Percentiles rank a stretch among this genome's conserved stretches.
phyloP scores from a whole-genome alignment of 2,113 vertebrate species.

The Todiramphus saurophagus region DNA sequence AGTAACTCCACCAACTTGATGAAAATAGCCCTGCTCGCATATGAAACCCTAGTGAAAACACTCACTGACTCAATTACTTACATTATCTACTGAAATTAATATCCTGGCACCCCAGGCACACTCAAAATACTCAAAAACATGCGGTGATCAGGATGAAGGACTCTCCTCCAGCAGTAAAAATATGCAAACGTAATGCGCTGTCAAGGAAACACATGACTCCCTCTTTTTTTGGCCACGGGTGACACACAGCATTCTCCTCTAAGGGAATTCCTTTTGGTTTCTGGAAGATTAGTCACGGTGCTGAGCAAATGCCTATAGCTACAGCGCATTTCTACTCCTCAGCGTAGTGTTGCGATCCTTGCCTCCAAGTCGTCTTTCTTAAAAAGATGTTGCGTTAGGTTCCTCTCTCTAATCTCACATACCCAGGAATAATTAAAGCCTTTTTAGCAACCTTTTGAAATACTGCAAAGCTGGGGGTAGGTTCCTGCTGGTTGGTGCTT shows the following conservation, averaged over 20 bases:
- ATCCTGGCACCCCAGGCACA: not conserved
- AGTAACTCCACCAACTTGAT: not conserved
- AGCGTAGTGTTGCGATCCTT: not conserved
- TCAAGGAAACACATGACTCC: conserved; percentile 12
- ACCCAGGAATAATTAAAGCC: not conserved
- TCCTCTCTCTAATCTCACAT: not conserved
- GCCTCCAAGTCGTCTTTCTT: not conserved
- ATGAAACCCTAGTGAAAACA: not conserved
- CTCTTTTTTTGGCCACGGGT: not conserved
- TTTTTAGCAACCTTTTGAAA: not conserved
- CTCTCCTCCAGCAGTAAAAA: conserved; percentile 3
- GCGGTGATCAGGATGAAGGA: not conserved
- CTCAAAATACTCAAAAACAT: not conserved
- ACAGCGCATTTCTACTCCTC: not conserved
- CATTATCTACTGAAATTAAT: not conserved
- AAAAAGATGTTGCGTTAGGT: not conserved
- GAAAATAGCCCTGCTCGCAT: not conserved
- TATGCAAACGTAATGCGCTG: conserved; percentile 15
- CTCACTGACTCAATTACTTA: not conserved
- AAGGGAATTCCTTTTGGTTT: conserved; percentile 51
- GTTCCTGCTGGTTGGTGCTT: not conserved
- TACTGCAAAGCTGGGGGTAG: not conserved
- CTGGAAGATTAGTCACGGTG: conserved; percentile 33
- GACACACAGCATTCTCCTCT: not conserved
- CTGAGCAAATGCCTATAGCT: not conserved